Evolutionary conservation across 2,888 invertebrate genomes (phyloP), one percentile per base, ranked within the genome.

Genomic region (Drosophila emarginata): DNA sequence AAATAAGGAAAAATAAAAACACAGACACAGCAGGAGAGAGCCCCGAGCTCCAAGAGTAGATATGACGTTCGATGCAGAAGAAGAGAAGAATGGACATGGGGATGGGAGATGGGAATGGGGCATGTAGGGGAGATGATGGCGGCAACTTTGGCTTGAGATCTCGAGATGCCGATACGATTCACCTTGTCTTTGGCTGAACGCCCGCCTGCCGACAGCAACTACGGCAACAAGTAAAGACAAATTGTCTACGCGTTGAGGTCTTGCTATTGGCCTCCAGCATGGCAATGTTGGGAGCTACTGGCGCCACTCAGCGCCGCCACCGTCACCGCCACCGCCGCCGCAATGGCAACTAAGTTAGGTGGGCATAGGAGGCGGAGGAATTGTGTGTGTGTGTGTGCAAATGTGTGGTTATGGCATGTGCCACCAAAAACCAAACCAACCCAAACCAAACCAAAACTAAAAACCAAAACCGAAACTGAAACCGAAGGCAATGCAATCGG

Each of bases 171-270:
- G 57, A 57, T 57, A 40, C 57, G 39, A 57, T 57, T 37, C 57
- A 18, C 36, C 56, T 32, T 32, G 32, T 32, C 36, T 36, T 54
- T 32, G 26, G 14, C 15, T 5, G 15, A 45, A 14, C 23, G 11
- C 45, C 45, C 45, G 45, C 45, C 45, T 45, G 45, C 45, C 45
- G 45, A 45, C 45, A 45, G 60, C 61, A 67, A 54, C 61, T 63
- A 18, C 51, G 39, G 77, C 72, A 73, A 74, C 71, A 64, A 75
- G 86, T 72, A 72, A 86, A 83, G 87, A 83, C 83, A 83, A 83
- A 83, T 83, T 83, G 87, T 83, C 83, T 83, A 78, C 87, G 83
- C 84, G 84, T 78, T 87, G 85, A 81, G 81, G 81, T 83, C 83
- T 83, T 83, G 84, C 81, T 81, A 84, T 84, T 87, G 87, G 83